phyloP scores from a whole-genome alignment of 1,140 invertebrate species.

The Phenacoccus solenopsis region DNA sequence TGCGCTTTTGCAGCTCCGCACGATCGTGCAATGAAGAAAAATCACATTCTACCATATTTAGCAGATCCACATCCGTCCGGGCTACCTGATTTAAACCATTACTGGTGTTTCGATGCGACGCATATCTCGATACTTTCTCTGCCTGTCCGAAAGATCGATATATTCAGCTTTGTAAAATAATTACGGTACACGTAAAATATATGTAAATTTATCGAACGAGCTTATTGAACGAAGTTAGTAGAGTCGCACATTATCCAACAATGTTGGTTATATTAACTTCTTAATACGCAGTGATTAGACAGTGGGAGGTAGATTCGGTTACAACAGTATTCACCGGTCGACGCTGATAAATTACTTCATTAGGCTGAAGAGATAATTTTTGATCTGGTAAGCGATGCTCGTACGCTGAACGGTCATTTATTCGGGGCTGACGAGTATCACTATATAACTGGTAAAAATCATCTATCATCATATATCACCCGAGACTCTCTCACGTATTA shows the following conservation, averaged over 20 bases:
- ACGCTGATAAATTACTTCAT: slow-evolving; percentile 11
- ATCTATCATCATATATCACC: slow-evolving; percentile 12
- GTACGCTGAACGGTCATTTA: not conserved
- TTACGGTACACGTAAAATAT: not conserved
- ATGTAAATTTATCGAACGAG: slow-evolving; percentile 8
- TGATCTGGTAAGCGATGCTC: slow-evolving; percentile 12
- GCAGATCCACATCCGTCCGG: too few relatives aligned
- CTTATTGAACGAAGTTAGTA: slow-evolving; percentile 12
- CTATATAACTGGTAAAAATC: not conserved
- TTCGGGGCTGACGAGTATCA: not conserved
- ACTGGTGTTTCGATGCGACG: too few relatives aligned
- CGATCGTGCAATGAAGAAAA: too few relatives aligned
- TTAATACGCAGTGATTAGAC: slow-evolving; percentile 4
- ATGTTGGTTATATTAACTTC: not conserved
- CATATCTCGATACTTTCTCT: not conserved
- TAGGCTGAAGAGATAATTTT: slow-evolving; percentile 13
- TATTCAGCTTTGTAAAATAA: not conserved
- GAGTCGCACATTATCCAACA: slow-evolving; percentile 10
- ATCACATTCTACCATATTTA: too few relatives aligned
- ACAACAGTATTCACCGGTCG: slow-evolving; percentile 1
- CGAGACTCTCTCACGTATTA: not conserved
- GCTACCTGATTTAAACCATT: too few relatives aligned
- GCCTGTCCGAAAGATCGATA: not conserved
- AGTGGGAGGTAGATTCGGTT: not conserved
- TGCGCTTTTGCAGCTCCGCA: too few relatives aligned